Evolutionary conservation across 2,797 vertebrate genomes (phyloP).

Genomic region (Melanotaenia boesemani): DNA sequence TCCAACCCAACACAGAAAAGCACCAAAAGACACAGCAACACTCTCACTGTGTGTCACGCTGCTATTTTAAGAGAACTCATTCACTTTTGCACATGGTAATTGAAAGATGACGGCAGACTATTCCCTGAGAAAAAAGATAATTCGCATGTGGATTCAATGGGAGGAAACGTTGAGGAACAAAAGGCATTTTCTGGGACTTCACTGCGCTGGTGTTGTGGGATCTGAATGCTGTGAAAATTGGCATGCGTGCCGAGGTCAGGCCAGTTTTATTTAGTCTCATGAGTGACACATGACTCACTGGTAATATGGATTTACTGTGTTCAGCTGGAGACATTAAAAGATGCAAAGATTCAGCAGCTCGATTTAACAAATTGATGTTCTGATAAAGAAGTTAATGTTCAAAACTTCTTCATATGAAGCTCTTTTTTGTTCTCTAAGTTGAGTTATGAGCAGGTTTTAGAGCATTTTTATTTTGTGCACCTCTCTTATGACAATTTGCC

Average conservation of each 20-base stretch:
- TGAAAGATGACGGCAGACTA: conserved; percentile 72
- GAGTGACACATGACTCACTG: conserved; percentile 45
- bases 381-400: neutral
- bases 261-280: conserved; percentile 57
- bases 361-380: neutral
- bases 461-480: too few relatives aligned
- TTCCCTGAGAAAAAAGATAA: conserved; percentile 78
- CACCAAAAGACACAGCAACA: conserved; percentile 57
- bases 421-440: too few relatives aligned
- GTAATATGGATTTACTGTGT: neutral
- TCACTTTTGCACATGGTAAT: conserved; percentile 68
- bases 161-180: conserved; percentile 83
- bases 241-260: conserved; percentile 55
- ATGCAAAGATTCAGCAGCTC: neutral
- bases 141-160: conserved; percentile 79
- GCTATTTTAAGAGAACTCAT: conserved; percentile 76
- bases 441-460: too few relatives aligned
- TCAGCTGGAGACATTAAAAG: neutral
- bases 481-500: too few relatives aligned
- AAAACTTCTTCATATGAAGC: neutral
- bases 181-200: conserved; percentile 78
- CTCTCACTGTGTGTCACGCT: conserved; percentile 52
- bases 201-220: conserved; percentile 45
- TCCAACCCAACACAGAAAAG: conserved; percentile 47
- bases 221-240: conserved; percentile 73